phyloP scores from a whole-genome alignment of 2,797 vertebrate species.

The Xiphophorus birchmanni region DNA sequence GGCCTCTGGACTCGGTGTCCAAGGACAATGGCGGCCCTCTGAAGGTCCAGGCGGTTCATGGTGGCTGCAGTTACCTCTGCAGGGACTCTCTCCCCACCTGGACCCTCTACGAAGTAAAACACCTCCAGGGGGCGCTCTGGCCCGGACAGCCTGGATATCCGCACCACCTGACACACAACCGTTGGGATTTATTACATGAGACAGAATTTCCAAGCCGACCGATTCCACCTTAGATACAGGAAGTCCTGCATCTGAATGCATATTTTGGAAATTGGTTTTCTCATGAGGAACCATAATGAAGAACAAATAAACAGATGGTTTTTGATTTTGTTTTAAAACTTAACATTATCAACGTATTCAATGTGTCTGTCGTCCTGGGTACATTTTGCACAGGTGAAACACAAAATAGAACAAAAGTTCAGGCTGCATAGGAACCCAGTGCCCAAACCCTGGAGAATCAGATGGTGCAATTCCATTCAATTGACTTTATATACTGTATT shows the following conservation, averaged over 20 bases:
- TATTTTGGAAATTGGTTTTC: neutral
- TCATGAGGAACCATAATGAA: neutral
- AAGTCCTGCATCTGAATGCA: neutral
- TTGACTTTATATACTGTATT: too few relatives aligned
- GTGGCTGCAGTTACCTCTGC: constrained; percentile 86
- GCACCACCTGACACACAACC: constrained; percentile 85
- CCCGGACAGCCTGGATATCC: constrained; percentile 85
- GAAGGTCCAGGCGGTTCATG: constrained; percentile 92
- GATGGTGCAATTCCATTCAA: neutral
- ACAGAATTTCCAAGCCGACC: neutral
- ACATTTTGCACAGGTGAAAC: neutral
- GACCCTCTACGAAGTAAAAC: constrained; percentile 94
- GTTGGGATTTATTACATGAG: neutral
- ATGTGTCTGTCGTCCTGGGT: neutral
- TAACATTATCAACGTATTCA: neutral
- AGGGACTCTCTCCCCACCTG: constrained; percentile 85
- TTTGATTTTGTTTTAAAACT: neutral
- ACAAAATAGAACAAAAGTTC: neutral
- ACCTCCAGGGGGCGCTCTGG: constrained; percentile 88
- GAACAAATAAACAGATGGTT: neutral
- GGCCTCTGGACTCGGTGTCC: constrained; percentile 91
- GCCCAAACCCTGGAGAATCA: neutral
- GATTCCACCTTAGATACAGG: neutral
- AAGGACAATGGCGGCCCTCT: constrained; percentile 93
- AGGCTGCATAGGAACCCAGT: neutral